Evolutionary conservation across 2,797 vertebrate genomes (phyloP), one percentile per base, ranked within the genome.

Genomic region (Pseudochirops cupreus): DNA sequence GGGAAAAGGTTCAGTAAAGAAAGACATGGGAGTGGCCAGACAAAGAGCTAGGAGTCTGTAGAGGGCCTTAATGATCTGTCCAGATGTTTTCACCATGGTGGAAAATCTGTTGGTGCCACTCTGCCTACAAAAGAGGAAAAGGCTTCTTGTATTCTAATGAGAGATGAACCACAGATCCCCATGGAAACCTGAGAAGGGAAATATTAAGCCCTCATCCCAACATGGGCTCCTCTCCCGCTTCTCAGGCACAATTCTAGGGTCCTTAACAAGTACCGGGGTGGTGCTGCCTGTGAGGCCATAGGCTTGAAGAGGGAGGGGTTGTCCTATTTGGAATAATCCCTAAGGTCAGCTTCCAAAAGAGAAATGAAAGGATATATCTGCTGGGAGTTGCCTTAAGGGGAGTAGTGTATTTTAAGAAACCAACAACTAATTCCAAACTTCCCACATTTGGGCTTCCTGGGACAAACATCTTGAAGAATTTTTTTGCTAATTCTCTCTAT

Each of bases 41-140:
- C 46, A 0, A 6, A 67, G 24, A 29, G 46, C 16, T 0, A 6
- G 90, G 18, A 13, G 11, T 94, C 90, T 53, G 95, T 92, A 90
- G 95, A 96, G 97, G 7, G 94, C 94, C 59, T 7, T 93, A 12
- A 0, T 11, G 93, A 98, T 91, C 90, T 9, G 0, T 91, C 96
- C 98, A 97, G 98, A 98, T 97, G 98, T 97, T 96, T 97, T 94
- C 91, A 95, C 95, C 96, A 96, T 96, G 97, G 98, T 5, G 96
- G 96, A 96, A 97, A 98, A 97, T 97, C 94, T 96, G 96, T 31
- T 96, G 97, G 97, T 98, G 98, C 97, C 93, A 92, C 96, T 95
- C 97, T 95, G 98, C 97, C 97, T 94, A 57, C 59, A 93, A 82
- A 93, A 91, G 74, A 98, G 96, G 96, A 98, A 98, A 95, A 96